phyloP scores from a whole-genome alignment of 2,888 invertebrate genomes.

The Cremastinae sp. region DNA sequence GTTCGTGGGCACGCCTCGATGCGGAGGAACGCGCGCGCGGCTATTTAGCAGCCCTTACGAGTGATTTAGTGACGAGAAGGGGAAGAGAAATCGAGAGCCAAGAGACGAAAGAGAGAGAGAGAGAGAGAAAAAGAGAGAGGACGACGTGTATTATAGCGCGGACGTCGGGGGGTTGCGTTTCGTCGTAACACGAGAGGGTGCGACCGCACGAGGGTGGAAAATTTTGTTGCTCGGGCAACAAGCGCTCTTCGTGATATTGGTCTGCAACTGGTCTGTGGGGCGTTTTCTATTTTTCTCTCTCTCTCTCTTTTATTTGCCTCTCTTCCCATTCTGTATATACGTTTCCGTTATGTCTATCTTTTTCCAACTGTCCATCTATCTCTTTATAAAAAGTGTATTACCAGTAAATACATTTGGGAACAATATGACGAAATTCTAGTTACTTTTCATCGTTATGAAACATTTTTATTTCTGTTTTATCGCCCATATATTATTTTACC shows the following conservation, averaged over 20 bases:
- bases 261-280: constrained; percentile 38
- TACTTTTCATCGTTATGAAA: too few species aligned
- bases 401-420: too few species aligned
- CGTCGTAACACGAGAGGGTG: constrained; percentile 60
- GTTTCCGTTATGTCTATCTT: not conserved
- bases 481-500: too few species aligned
- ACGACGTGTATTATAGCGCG: constrained; percentile 54
- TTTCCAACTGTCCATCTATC: constrained; percentile 12
- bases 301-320: not conserved
- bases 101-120: constrained; percentile 48
- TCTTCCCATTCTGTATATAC: constrained; percentile 15
- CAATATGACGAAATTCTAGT: too few species aligned
- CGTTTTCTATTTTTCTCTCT: constrained; percentile 37
- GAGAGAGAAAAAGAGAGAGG: constrained; percentile 16
- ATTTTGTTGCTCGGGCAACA: constrained; percentile 49
- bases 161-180: constrained; percentile 51
- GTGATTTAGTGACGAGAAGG: constrained; percentile 75
- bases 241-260: constrained; percentile 35
- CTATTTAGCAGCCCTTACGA: constrained; percentile 79
- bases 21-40: constrained; percentile 62
- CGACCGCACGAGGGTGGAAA: constrained; percentile 60
- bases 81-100: constrained; percentile 39
- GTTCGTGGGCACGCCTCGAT: constrained; percentile 68
- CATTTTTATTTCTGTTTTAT: too few species aligned
- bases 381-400: constrained; percentile 27